Base-by-base conservation (phyloP, 2,797 vertebrate genomes). In the Bradypodion ventrale region DNA sequence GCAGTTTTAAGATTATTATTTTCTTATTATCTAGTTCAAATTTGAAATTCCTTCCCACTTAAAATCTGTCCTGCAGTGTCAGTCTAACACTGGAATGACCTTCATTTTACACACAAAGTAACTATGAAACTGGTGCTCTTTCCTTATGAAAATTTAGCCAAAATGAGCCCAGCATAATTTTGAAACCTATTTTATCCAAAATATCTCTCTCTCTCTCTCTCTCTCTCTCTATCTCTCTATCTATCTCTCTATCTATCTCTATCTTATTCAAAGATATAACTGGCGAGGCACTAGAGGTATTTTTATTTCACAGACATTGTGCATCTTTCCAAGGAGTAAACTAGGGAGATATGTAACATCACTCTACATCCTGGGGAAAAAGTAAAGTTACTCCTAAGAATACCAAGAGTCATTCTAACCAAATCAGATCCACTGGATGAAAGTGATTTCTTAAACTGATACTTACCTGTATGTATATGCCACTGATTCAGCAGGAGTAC, bases 21-120 rank as follows among this genome's bases (percentile, higher is more conserved):
- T n/a, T n/a, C n/a, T n/a, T n/a, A n/a, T n/a, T n/a, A n/a, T n/a
- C n/a, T 86, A 70, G 78, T 62, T 62, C 68, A 27, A n/a, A 62
- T 23, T 9, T 85, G 19, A 0, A 32, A 83, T 82, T 69, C 83
- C 89, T 86, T 89, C 91, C 93, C 21, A 88, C 88, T 86, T 85
- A 35, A 77, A 89, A 92, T 89, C 93, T 86, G 81, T 78, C 16
- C 52, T 0, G 0, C 0, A 0, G 73, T 88, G 85, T 83, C 0
- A 0, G 29, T 42, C 0, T 0, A 72, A 76, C 42, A 83, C 0
- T 0, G 59, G 0, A 1, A 0, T 78, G 0, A 1, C 46, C 52
- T 79, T 83, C 25, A 16, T 86, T 1, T 0, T 1, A 0, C 13
- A 21, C 37, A 40, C 87, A 85, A 9, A 79, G 63, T 52, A 46